A percentile compares a stretch with the other conserved stretches of the same genome.
phyloP scores from a whole-genome alignment of 2,797 vertebrate genomes.

The Chaunax sp. region DNA sequence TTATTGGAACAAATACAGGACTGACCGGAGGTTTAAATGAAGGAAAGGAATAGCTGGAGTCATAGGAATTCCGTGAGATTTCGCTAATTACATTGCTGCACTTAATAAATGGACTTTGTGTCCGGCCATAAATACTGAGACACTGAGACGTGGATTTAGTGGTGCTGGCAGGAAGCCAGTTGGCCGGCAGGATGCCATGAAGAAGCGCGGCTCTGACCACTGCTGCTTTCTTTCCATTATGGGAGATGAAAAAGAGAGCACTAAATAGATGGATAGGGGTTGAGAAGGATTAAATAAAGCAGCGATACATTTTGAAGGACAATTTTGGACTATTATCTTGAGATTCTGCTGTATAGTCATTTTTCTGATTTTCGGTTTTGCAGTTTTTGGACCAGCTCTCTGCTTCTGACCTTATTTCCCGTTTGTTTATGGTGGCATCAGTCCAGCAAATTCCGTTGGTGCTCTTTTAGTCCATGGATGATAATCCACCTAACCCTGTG shows the following conservation, averaged over 20 bases:
- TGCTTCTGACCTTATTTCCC: no score
- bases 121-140: constrained; percentile 62
- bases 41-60: constrained; percentile 25
- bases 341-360: background rate
- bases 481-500: no score
- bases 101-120: constrained; percentile 61
- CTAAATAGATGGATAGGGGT: constrained; percentile 19
- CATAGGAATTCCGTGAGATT: constrained; percentile 48
- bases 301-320: constrained; percentile 20
- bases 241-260: constrained; percentile 38
- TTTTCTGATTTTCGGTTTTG: background rate
- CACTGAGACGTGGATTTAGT: constrained; percentile 45
- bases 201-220: constrained; percentile 31
- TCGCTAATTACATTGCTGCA: constrained; percentile 62
- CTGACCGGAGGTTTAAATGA: constrained; percentile 35
- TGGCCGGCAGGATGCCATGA: constrained; percentile 41
- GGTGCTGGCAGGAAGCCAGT: constrained; percentile 47
- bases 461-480: no score
- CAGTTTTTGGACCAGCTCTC: background rate
- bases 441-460: no score
- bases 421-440: no score
- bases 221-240: constrained; percentile 43
- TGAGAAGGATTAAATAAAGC: constrained; percentile 38
- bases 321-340: constrained; percentile 7
- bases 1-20: constrained; percentile 28